Percentiles rank a stretch among this genome's conserved stretches.
Evolutionary conservation across 1,140 invertebrate species (phyloP).

Genomic region (Microplitis demolitor): DNA sequence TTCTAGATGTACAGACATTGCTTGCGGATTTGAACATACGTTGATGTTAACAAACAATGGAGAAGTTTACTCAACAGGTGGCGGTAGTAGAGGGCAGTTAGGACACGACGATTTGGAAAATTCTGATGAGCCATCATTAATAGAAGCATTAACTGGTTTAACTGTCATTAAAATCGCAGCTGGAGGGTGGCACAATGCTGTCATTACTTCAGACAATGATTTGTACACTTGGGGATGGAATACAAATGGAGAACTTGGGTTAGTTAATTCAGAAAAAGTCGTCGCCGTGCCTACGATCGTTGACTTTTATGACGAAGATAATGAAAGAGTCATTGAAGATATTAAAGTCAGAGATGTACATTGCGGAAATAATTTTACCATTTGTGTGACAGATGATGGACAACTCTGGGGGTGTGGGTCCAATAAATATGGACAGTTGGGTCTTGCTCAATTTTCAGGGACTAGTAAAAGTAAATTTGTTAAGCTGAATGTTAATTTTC

Average conservation of each 20-base stretch:
- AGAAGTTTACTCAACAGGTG: slow-evolving; percentile 79
- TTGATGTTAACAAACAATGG: slow-evolving; percentile 74
- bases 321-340: slow-evolving; percentile 46
- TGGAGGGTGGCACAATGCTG: slow-evolving; percentile 85
- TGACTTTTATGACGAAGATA: slow-evolving; percentile 61
- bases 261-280: slow-evolving; percentile 55
- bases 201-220: slow-evolving; percentile 75
- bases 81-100: slow-evolving; percentile 83
- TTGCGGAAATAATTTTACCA: slow-evolving; percentile 72
- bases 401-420: slow-evolving; percentile 73
- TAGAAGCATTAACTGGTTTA: slow-evolving; percentile 77
- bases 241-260: slow-evolving; percentile 81
- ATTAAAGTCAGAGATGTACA: slow-evolving; percentile 64
- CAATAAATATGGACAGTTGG: slow-evolving; percentile 78
- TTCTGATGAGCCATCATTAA: slow-evolving; percentile 65
- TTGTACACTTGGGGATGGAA: slow-evolving; percentile 94
- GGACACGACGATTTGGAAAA: slow-evolving; percentile 75
- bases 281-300: slow-evolving; percentile 62
- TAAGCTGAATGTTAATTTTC: slow-evolving; percentile 35
- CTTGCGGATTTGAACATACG: slow-evolving; percentile 80
- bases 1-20: slow-evolving; percentile 67
- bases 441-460: slow-evolving; percentile 39
- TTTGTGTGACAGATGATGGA: slow-evolving; percentile 66
- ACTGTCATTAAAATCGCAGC: slow-evolving; percentile 70
- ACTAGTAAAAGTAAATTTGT: slow-evolving; percentile 37